A percentile compares a stretch with the other conserved stretches of the same genome.
phyloP scores from a whole-genome alignment of 2,797 vertebrate genomes.

The Gorsachius magnificus region DNA sequence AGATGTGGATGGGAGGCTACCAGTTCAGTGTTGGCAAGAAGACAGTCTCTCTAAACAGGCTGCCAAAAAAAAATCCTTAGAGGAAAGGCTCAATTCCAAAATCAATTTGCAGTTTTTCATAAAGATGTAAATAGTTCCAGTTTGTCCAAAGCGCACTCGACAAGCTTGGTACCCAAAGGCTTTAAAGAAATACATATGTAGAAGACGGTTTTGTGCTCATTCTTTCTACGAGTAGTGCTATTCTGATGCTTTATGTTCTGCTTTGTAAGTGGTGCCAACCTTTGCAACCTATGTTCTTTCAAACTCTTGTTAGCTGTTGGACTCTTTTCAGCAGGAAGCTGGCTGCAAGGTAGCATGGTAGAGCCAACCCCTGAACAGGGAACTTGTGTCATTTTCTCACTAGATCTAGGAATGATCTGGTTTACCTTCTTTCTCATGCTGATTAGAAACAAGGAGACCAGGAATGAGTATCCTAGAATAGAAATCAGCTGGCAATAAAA shows the following conservation, averaged over 20 bases:
- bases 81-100: slow-evolving; percentile 18
- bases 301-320: background rate
- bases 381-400: background rate
- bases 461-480: background rate
- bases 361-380: background rate
- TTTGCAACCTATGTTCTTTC: background rate
- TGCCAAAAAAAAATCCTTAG: background rate
- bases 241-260: background rate
- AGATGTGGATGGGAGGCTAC: background rate
- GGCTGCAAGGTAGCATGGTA: background rate
- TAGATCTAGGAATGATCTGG: background rate
- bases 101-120: background rate
- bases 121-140: background rate
- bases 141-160: background rate
- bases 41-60: background rate
- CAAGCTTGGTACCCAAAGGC: background rate
- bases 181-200: background rate
- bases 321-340: background rate
- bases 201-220: background rate
- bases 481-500: background rate
- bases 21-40: background rate
- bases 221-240: background rate
- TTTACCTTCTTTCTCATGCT: background rate
- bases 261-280: background rate
- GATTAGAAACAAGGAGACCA: background rate